Base-by-base conservation (phyloP, 2,797 vertebrate genomes). In the Enteromius fasciolatus region DNA sequence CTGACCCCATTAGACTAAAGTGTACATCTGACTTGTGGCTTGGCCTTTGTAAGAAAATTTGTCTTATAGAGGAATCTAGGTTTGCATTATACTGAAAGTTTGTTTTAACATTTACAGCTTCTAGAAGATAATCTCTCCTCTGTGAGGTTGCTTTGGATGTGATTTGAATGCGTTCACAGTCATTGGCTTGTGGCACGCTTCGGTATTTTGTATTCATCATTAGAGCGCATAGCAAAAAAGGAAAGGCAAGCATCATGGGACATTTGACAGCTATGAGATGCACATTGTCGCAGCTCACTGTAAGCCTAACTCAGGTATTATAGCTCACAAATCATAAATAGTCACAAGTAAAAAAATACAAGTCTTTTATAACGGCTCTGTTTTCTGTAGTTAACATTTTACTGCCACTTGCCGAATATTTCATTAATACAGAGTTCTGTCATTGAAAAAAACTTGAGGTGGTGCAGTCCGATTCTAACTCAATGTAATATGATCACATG, bases 241-340 rank as follows among this genome's bases (percentile, higher is more conserved):
- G 48, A 67, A 75, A 80, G 73, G 50, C 68, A 63, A 74, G 44
- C 15, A 78, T 77, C 73, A 87, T 83, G 73, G 44, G 70, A 80
- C 57, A 25, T 66, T 63, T 82, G 78, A 82, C 80, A 82, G 70
- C 33, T 75, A 23, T 54, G 46, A 67, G 33, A 41, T 41, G 80
- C 20, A 61, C 61, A n/a, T 66, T 66, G 23, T 78, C 59, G 2
- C 39, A 41, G 39, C 10, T 72, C 52, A 63, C 17, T 50, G 57
- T 28, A 64, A 73, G 46, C 46, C 15, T 41, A 74, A 18, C n/a
- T 52, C 3, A 1, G 46, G 41, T 72, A 63, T 80, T 72, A 48
- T 70, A 48, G 41, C 52, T 36, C 50, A 54, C 50, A 52, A 52
- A 52, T 52, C 5, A 50, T 17, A 50, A 50, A 50, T 18, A 50